phyloP scores from a whole-genome alignment of 1,140 invertebrate species.

The Pygmarrhopalites habei region DNA sequence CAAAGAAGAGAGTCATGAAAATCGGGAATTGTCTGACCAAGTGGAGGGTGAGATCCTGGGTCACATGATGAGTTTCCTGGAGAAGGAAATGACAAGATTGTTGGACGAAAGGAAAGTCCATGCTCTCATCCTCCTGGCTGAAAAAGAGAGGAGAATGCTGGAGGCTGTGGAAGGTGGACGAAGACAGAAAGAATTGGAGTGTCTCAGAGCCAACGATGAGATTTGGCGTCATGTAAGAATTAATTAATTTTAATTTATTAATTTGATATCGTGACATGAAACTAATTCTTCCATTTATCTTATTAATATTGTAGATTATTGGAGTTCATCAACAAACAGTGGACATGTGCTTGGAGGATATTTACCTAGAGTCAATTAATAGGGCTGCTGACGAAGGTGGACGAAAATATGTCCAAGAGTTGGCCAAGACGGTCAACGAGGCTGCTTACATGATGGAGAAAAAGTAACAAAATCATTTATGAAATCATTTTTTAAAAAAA shows the following conservation, averaged over 20 bases:
- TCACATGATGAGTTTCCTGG: constrained; percentile 61
- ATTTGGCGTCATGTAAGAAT: constrained; percentile 64
- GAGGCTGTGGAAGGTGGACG: constrained; percentile 64
- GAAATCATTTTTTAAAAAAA: constrained; percentile 11
- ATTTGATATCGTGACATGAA: neutral
- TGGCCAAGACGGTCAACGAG: constrained; percentile 56
- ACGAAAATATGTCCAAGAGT: constrained; percentile 47
- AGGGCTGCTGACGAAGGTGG: constrained; percentile 52
- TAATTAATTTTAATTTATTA: neutral
- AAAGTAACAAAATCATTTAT: constrained; percentile 16
- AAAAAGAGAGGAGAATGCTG: constrained; percentile 57
- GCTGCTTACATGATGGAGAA: constrained; percentile 46
- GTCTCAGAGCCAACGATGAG: constrained; percentile 62
- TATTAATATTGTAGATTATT: too few species aligned
- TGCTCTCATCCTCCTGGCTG: constrained; percentile 59
- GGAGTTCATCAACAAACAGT: constrained; percentile 55
- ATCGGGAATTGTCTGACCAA: constrained; percentile 40
- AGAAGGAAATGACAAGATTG: constrained; percentile 63
- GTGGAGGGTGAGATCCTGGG: constrained; percentile 56
- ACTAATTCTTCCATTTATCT: neutral
- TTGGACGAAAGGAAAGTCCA: constrained; percentile 64
- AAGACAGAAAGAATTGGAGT: constrained; percentile 58
- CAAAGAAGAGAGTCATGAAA: constrained; percentile 1
- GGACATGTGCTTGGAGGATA: constrained; percentile 56
- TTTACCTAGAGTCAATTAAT: constrained; percentile 55